These are phyloP conservation scores for Meteorus cinctellus DNA, from an alignment of 2,888 invertebrate genomes.

Conservation along the genomic window DNA sequence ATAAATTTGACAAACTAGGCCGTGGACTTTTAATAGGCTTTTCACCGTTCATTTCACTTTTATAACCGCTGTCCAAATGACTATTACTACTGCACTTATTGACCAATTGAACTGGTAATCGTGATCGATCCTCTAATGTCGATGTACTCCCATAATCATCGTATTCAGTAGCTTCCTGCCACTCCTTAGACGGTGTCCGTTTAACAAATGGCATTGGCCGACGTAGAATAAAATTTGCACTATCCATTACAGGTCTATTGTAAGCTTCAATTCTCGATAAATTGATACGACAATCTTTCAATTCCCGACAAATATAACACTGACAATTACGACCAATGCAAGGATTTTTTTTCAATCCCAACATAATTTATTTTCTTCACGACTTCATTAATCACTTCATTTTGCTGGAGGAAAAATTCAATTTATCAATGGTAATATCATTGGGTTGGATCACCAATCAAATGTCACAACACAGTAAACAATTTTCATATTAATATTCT, in stretches of 20 bases:
- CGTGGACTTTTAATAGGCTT: slow-evolving; percentile 30
- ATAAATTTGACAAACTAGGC: slow-evolving; percentile 24
- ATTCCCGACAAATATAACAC: slow-evolving; percentile 84
- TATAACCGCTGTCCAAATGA: slow-evolving; percentile 5
- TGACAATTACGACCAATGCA: slow-evolving; percentile 77
- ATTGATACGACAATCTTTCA: slow-evolving; percentile 77
- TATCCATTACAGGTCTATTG: slow-evolving; percentile 76
- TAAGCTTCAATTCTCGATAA: slow-evolving; percentile 75
- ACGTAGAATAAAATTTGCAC: slow-evolving; percentile 74
- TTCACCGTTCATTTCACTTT: slow-evolving; percentile 15
- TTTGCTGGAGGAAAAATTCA: slow-evolving; percentile 8
- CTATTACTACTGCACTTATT: slow-evolving; percentile 8
- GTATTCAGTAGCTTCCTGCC: slow-evolving; percentile 60
- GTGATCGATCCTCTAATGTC: slow-evolving; percentile 58
- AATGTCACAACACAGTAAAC: not conserved
- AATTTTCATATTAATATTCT: not conserved
- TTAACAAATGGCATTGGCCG: slow-evolving; percentile 66
- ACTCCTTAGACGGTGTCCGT: slow-evolving; percentile 62
- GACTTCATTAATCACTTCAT: slow-evolving; percentile 20
- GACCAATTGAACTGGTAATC: slow-evolving; percentile 19
- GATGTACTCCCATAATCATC: slow-evolving; percentile 59
- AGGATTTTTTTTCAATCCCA: slow-evolving; percentile 40
- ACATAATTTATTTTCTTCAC: slow-evolving; percentile 44
- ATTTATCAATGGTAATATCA: not conserved
- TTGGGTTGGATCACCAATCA: not conserved